phyloP scores from a whole-genome alignment of 2,113 vertebrate species.

The Dendrocopos noguchii region DNA sequence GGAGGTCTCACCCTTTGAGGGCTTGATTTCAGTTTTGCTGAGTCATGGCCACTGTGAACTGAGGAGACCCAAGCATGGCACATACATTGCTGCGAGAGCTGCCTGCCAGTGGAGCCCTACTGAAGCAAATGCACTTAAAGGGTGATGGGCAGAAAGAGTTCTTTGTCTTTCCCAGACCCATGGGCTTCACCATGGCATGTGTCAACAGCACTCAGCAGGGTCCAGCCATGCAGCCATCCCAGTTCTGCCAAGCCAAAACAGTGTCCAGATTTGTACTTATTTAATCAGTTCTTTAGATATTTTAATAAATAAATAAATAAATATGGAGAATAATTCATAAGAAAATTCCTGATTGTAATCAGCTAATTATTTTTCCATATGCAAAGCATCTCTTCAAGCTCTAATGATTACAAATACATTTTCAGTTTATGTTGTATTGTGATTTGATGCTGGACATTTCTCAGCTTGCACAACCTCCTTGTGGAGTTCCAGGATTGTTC shows the following conservation, averaged over 20 bases:
- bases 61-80: neutral
- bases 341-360: slow-evolving; percentile 26
- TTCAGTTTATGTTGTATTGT: neutral
- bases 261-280: neutral
- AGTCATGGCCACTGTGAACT: neutral
- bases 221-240: neutral
- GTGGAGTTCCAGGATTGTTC: neutral
- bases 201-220: neutral
- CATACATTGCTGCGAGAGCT: neutral
- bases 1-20: neutral
- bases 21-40: neutral
- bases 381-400: neutral
- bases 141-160: neutral
- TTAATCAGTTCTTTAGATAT: neutral
- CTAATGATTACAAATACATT: neutral
- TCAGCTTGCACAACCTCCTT: neutral
- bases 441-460: neutral
- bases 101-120: neutral
- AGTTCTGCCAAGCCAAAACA: neutral
- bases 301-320: neutral
- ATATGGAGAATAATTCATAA: slow-evolving; percentile 1
- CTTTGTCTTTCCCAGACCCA: neutral
- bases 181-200: neutral
- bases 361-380: slow-evolving; percentile 26
- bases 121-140: neutral